phyloP scores from a whole-genome alignment of 2,113 vertebrate genomes.

The Silurus meridionalis region DNA sequence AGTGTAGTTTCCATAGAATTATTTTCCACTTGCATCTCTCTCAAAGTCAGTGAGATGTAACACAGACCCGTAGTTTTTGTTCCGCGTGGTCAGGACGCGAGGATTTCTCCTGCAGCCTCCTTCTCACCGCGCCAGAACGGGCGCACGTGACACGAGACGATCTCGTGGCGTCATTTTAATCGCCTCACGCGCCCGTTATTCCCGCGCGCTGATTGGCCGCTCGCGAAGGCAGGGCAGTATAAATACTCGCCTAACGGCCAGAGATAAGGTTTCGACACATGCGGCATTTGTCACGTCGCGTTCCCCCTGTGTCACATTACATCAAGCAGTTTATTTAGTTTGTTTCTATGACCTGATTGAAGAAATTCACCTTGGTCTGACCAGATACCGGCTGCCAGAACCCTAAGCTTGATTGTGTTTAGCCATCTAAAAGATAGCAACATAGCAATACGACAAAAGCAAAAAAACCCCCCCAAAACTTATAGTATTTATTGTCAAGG shows the following conservation, averaged over 20 bases:
- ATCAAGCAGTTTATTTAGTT: neutral
- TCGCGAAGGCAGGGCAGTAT: conserved; percentile 65
- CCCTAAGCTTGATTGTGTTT: neutral
- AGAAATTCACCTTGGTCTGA: neutral
- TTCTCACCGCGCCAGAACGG: too few species aligned
- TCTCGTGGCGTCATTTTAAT: neutral
- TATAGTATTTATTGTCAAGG: neutral
- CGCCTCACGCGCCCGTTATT: neutral
- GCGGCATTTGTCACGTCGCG: neutral
- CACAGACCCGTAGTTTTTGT: neutral
- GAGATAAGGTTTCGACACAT: conserved; percentile 49
- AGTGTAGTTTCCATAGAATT: neutral
- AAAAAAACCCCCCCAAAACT: neutral
- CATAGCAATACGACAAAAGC: neutral
- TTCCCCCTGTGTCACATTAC: too few species aligned
- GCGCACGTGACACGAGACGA: neutral
- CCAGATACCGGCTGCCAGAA: neutral
- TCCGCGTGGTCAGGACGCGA: neutral
- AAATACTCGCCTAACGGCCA: conserved; percentile 42
- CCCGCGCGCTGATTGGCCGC: conserved; percentile 34
- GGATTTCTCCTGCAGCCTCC: neutral
- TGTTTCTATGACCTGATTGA: neutral
- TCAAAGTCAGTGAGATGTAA: too few species aligned
- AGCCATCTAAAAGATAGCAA: neutral
- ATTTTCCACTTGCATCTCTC: neutral